Evolutionary conservation across 2,888 invertebrate species (phyloP), one percentile per base, ranked within the genome.

Genomic region (Mythimna lalbum): DNA sequence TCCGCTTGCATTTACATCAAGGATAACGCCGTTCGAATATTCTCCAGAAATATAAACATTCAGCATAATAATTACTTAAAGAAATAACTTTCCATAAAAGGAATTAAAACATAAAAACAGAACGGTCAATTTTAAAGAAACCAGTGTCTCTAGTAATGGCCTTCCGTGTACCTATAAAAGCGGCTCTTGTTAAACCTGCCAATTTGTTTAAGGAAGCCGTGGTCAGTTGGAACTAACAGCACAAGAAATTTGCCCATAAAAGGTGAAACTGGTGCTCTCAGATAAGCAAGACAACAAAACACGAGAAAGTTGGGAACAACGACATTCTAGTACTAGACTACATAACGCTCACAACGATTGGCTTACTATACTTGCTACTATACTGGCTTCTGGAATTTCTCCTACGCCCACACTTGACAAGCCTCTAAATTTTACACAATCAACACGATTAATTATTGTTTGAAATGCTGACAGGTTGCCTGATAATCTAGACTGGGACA

Each of bases 391-490:
- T 73, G 72, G 84, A 71, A 80, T 84, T 83, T 83, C 84, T 81
- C 83, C 74, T 55, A 69, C 83, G 79, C 85, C 84, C 69, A 84
- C 84, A 70, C 68, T 77, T 75, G 81, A 79, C 87, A 86, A 82
- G 86, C 84, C 72, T 73, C 81, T 76, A 70, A 67, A 79, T 80
- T 80, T 86, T 84, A 83, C 88, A 80, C 87, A 89, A 88, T 85
- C 84, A 84, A 85, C 78, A 81, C 80, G 76, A 83, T 85, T 88
- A 88, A 89, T 88, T 86, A 85, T 86, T 86, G 80, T 89, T 85
- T 74, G 76, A 83, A 79, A 76, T 73, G 75, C 67, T 88, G 88
- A 89, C 84, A 84, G 82, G 81, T 82, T 76, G 81, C 80, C 84
- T 78, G 86, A 79, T 84, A 77, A 83, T 84, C 82, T 82, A 81